Evolutionary conservation across 2,797 vertebrate species (phyloP), one percentile per base, ranked within the genome.

Genomic region (Eulemur coronatus): DNA sequence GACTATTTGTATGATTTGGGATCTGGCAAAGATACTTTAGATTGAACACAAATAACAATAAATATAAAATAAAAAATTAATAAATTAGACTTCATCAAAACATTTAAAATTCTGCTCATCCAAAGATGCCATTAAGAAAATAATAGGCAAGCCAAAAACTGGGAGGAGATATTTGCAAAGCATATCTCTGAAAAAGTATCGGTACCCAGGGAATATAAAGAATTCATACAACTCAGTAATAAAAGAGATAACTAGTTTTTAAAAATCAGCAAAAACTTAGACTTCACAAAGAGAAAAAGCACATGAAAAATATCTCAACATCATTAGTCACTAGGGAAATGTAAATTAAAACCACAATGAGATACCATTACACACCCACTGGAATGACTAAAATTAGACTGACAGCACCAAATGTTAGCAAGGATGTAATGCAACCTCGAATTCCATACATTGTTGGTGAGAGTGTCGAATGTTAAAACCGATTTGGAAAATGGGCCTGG

Each of bases 371-470:
- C 35, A 94, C 50, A 81, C 59, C 50, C 72, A 94, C 81, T 82
- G 70, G 82, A 76, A 73, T 18, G 70, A 48, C 65, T 94, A 95
- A 95, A 96, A 73, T 91, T 65, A 91, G 94, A 94, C 11, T 86
- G 92, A 96, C 92, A 97, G 89, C 93, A 82, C 38, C 96, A 97
- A 96, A 93, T 97, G 90, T 48, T 96, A 84, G 63, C 92, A 91
- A 96, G 55, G 35, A 85, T 63, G 79, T 78, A 93, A 95, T 24
- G 9, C 55, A 93, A 84, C 86, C 92, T 96, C 94, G 63, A 63
- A 96, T 96, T 97, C 94, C 90, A 89, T 92, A 82, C 69, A 67
- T 73, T 67, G 78, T 57, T 97, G 73, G 30, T 89, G 33, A 38
- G 35, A 94, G 61, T 69, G 35, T 33, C 82, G 70, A 96, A 96